Evolutionary conservation across 2,888 invertebrate genomes (phyloP), one percentile per base, ranked within the genome.

Genomic region (Baccha elongata): DNA sequence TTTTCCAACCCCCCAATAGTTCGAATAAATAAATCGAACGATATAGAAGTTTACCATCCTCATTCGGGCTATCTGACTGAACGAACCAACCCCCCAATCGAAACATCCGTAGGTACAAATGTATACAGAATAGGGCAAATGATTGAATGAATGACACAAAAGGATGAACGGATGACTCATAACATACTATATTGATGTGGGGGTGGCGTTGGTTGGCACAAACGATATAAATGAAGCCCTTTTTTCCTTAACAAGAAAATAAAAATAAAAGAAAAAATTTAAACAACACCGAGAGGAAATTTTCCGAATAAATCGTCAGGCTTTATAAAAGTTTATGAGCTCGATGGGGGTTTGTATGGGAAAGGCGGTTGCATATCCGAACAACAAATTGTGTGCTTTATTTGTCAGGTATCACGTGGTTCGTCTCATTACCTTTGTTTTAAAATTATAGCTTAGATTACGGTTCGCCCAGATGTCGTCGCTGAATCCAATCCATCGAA

Each of bases 151-250:
- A 67, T 42, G 60, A 68, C 53, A 72, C 46, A 72, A 64, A 68
- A 48, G 72, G 62, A 81, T 71, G 65, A 76, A 76, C 37, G 58
- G 65, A 68, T 83, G 83, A 83, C 67, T 83, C 83, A 83, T 83
- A 83, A 55, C 48, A 60, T 42, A 42, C 26, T 26, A 60, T 55
- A 46, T 55, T 23, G 32, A 50, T 15, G 44, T 23, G 17, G 40
- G 35, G 53, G 17, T 55, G 53, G 53, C 35, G 21, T 32, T 53
- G 55, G 37, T 37, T 35, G 55, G 13, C 40, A 42, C 58, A 58
- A 58, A 42, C 58, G 37, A 37, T 35, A 58, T 58, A 58, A 26
- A 58, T 42, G 58, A 58, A 58, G 58, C 58, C 58, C 40, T 26
- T 44, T 44, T 42, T 60, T 50, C 35, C n/a, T n/a, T n/a, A 44